phyloP scores from a whole-genome alignment of 2,888 invertebrate genomes.

The Rhagium mordax region DNA sequence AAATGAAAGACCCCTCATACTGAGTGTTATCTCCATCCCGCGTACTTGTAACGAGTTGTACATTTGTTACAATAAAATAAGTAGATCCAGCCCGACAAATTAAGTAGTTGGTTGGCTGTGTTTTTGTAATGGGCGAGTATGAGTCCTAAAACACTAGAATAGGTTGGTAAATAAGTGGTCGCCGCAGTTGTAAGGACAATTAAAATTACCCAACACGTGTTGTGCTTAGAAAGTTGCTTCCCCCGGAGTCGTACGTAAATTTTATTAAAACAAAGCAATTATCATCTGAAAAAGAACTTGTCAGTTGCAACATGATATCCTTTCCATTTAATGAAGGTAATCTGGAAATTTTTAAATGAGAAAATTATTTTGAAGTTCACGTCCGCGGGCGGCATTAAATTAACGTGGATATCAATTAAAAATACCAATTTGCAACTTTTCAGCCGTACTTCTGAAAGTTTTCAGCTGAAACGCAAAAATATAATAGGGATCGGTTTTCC shows the following conservation, averaged over 20 bases:
- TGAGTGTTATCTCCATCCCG: no score
- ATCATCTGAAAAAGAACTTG: slow-evolving; percentile 9
- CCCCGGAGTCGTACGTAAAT: no score
- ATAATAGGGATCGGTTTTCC: slow-evolving; percentile 11
- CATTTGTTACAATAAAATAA: no score
- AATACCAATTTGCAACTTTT: slow-evolving; percentile 29
- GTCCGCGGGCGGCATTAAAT: slow-evolving; percentile 18
- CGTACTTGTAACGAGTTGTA: no score
- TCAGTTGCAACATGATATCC: slow-evolving; percentile 9
- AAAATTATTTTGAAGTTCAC: slow-evolving; percentile 26
- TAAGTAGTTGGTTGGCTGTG: no score
- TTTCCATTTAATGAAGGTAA: slow-evolving; percentile 30
- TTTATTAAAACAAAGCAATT: slow-evolving; percentile 18
- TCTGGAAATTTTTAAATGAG: slow-evolving; percentile 18
- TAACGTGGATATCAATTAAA: slow-evolving; percentile 32
- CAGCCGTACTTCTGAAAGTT: slow-evolving; percentile 3
- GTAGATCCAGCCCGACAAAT: no score
- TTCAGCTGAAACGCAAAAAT: slow-evolving; percentile 18
- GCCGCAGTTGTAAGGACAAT: no score
- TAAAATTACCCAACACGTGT: no score
- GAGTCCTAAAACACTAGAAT: no score
- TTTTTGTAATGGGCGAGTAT: no score
- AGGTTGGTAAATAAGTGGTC: no score
- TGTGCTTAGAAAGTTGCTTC: background rate
- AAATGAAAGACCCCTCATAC: no score